Base-by-base conservation (phyloP, 2,888 invertebrate genomes). In the Leptopilina drosophilae region DNA sequence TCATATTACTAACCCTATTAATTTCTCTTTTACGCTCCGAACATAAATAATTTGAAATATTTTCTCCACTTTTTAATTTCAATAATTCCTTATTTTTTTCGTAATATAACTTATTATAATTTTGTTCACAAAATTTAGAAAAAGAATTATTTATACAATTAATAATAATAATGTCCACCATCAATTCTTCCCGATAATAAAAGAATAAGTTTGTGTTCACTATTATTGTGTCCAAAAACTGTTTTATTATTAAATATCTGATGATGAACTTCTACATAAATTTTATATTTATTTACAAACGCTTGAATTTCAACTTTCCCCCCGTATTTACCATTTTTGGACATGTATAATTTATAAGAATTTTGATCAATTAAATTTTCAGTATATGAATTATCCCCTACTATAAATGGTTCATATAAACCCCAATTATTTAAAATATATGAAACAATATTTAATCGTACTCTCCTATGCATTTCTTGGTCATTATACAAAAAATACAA, bases 61-160 rank as follows among this genome's bases (percentile, higher is more conserved):
- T 14, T 56, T 56, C 1, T 56, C 14, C 56, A n/a, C n/a, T 56
- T 56, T 56, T 56, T n/a, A n/a, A 56, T 56, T 56, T 56, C 14
- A 56, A 12, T 14, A 56, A 12, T 5, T n/a, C 5, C 14, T 12
- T 56, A 56, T 14, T 56, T 56, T 12, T 56, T 56, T 12, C 56
- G 14, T 56, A 56, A 56, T 56, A 56, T 56, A n/a, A 56, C 14
- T 56, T 56, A 56, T 56, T 56, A 56, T 56, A 56, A 56, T 56
- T 56, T 56, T 56, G 11, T 56, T 56, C n/a, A 5, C 5, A 56
- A 56, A 56, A 14, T 12, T 56, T 56, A 1, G 14, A 56, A 56
- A 12, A 56, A 5, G n/a, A 56, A 56, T 56, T 56, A 56, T 56
- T 20, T 56, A 56, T 12, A 56, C 56, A 56, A 56, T 56, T n/a